phyloP scores from a whole-genome alignment of 2,888 invertebrate species.

The Agonopterix arenella region DNA sequence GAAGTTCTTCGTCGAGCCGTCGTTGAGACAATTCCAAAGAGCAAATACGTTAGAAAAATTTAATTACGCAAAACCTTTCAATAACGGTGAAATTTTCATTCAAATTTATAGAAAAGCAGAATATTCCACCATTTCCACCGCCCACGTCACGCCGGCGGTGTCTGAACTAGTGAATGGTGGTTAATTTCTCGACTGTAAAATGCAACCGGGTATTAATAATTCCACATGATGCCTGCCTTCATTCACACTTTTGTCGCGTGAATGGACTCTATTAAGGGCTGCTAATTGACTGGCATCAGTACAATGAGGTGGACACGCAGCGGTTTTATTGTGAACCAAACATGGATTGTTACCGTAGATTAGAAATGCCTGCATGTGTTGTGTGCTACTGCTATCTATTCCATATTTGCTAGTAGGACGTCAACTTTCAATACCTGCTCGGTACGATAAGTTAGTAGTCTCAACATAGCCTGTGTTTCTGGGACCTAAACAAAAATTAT shows the following conservation, averaged over 20 bases:
- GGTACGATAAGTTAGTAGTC: no score
- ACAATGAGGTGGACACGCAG: slow-evolving; percentile 48
- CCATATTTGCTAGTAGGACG: no score
- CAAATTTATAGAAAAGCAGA: slow-evolving; percentile 10
- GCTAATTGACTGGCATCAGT: slow-evolving; percentile 51
- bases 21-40: no score
- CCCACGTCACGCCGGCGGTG: slow-evolving; percentile 15
- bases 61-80: no score
- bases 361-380: not conserved
- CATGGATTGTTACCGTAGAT: slow-evolving; percentile 9
- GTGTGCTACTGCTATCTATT: not conserved
- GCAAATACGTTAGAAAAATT: no score
- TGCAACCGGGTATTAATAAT: slow-evolving; percentile 28
- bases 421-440: no score
- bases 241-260: slow-evolving; percentile 52
- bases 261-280: slow-evolving; percentile 59
- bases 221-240: slow-evolving; percentile 32
- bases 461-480: no score
- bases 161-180: slow-evolving; percentile 5
- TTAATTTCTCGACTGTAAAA: slow-evolving; percentile 18
- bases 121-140: slow-evolving; percentile 25
- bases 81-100: no score
- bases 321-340: slow-evolving; percentile 21
- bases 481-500: no score
- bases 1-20: no score